These are phyloP conservation scores for Metallyticus violacea DNA, from an alignment of 2,888 invertebrate genomes.

Conservation along the genomic window DNA sequence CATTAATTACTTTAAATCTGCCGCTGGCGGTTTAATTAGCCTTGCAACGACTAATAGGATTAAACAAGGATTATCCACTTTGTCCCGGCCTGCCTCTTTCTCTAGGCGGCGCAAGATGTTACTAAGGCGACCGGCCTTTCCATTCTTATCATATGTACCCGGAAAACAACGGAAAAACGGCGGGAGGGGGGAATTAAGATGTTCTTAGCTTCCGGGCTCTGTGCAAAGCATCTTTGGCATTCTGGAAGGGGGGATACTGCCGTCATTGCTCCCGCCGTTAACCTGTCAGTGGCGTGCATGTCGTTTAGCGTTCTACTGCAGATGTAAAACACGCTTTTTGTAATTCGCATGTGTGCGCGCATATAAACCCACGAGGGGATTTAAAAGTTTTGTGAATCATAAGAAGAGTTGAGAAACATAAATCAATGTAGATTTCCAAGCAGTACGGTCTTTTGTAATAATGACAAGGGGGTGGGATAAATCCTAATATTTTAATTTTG, in stretches of 20 bases:
- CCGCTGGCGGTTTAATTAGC: background rate
- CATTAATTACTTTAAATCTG: background rate
- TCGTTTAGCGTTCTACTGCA: no score
- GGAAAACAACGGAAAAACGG: background rate
- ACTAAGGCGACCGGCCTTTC: background rate
- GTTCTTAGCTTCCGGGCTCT: background rate
- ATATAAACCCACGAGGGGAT: no score
- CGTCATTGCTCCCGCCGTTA: background rate
- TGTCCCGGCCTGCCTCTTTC: background rate
- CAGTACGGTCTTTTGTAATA: no score
- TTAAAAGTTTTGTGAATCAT: no score
- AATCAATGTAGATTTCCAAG: no score
- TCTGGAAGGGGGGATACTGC: background rate
- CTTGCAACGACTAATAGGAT: background rate
- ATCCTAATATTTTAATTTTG: no score
- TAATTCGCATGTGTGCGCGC: no score
- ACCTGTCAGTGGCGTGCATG: background rate
- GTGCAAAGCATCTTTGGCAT: background rate
- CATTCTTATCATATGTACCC: no score
- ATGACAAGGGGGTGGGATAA: no score
- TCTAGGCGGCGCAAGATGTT: no score
- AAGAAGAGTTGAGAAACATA: no score
- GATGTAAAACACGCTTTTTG: no score
- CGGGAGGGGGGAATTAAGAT: background rate
- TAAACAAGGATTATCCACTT: background rate